Evolutionary conservation across 2,888 invertebrate genomes (phyloP).

Genomic region (Phytoseiulus persimilis): DNA sequence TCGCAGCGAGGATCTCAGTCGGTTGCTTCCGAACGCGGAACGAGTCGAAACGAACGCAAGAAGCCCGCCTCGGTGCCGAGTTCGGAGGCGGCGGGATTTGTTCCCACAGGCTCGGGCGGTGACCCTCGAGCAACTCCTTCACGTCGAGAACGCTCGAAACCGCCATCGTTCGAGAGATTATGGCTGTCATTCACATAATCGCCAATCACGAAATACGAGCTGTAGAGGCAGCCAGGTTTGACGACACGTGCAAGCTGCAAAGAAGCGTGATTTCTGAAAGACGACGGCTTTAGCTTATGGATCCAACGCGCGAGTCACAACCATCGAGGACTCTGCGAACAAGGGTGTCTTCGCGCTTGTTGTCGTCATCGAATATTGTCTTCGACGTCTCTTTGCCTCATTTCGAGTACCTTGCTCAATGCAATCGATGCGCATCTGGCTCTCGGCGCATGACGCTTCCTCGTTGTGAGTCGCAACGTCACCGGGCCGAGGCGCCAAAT

Average conservation of each 20-base stretch:
- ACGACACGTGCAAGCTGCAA: neutral
- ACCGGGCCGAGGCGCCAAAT: neutral
- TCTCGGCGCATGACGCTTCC: neutral
- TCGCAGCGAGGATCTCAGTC: no score
- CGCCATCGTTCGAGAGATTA: no score
- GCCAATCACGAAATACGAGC: no score
- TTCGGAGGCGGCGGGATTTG: no score
- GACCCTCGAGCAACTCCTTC: no score
- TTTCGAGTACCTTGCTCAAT: neutral
- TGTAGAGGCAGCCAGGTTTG: neutral
- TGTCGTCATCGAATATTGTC: neutral
- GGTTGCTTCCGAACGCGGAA: no score
- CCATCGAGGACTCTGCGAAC: neutral
- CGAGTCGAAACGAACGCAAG: no score
- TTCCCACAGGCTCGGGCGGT: no score
- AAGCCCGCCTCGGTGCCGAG: no score
- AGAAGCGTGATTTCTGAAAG: neutral
- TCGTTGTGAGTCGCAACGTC: neutral
- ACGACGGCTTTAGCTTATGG: neutral
- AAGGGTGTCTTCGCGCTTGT: neutral
- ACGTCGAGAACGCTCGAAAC: no score
- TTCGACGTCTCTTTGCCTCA: neutral
- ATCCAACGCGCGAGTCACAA: neutral
- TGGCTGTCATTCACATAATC: no score
- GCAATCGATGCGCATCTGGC: neutral